Base-by-base conservation (phyloP, 2,888 invertebrate species). In the Brachyptera risi region DNA sequence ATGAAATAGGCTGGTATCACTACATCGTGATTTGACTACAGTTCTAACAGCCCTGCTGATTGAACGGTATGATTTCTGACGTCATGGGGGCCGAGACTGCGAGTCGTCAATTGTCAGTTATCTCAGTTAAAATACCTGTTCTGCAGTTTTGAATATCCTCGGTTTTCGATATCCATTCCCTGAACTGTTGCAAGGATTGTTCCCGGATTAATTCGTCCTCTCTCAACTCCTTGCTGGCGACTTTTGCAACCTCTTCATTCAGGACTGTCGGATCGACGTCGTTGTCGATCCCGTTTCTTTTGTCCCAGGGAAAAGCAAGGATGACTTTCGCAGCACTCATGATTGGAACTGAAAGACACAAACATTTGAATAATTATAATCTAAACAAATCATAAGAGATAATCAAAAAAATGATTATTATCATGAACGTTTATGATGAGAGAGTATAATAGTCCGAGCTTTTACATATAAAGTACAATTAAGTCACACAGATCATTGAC, bases 101-200 rank as follows among this genome's bases (percentile, higher is more conserved):
- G n/a, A n/a, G n/a, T n/a, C n/a, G n/a, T n/a, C n/a, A n/a, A n/a
- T n/a, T n/a, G n/a, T n/a, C n/a, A n/a, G n/a, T n/a, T n/a, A n/a
- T n/a, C n/a, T n/a, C n/a, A n/a, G n/a, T n/a, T n/a, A n/a, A n/a
- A n/a, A n/a, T 27, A 85, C 86, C 86, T 71, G 80, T 79, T 63
- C 88, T 78, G 60, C 87, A 81, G 72, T 88, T 84, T 70, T 78
- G 79, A 63, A 90, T 80, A 69, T 88, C 88, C 23, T 75, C 75
- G 70, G 89, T 88, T 71, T 87, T 82, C 40, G 77, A 73, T 64
- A 90, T 82, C 88, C 89, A 90, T 21, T 85, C 82, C 49, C 83
- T 77, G 71, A 90, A 76, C 68, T 87, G 83, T 11, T 76, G 72
- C 54, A 90, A 72, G 1, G 84, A 83, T 69, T 88, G 85, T 27